A percentile compares a stretch with the other conserved stretches of the same genome.
Conservation (phyloP, 1,140 invertebrate species). For the Acyrthosiphon pisum region DNA sequence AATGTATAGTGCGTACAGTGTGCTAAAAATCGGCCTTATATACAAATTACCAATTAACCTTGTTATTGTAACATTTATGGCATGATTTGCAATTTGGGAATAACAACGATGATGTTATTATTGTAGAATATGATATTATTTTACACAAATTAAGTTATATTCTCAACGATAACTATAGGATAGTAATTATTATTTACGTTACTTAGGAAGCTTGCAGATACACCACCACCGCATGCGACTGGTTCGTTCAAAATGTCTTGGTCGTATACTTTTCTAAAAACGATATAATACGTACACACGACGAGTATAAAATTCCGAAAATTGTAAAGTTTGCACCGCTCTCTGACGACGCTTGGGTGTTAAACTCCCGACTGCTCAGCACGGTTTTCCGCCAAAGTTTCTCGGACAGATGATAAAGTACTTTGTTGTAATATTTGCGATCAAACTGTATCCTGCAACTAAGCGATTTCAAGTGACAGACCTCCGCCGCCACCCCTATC, state of each 20-base stretch:
- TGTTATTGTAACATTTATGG: too few relatives aligned
- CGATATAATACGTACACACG: not conserved
- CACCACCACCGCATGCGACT: not conserved
- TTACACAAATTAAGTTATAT: too few relatives aligned
- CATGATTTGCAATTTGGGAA: too few relatives aligned
- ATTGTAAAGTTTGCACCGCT: not conserved
- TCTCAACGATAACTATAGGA: too few relatives aligned
- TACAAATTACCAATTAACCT: too few relatives aligned
- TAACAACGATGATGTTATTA: too few relatives aligned
- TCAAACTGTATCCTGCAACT: not conserved
- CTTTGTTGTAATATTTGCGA: not conserved
- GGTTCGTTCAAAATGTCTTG: not conserved
- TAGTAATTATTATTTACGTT: too few relatives aligned
- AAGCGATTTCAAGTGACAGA: constrained; percentile 10
- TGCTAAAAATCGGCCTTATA: too few relatives aligned
- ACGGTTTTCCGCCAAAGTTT: not conserved
- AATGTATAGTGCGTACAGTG: too few relatives aligned
- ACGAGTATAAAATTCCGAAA: not conserved
- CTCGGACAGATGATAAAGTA: constrained; percentile 2
- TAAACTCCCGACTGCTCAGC: not conserved
- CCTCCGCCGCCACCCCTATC: not conserved
- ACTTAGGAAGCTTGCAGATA: too few relatives aligned
- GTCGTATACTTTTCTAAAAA: not conserved
- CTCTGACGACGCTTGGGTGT: not conserved
- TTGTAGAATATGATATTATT: too few relatives aligned